Conservation (phyloP, 2,888 invertebrate genomes). For the Hemistola chrysoprasaria region DNA sequence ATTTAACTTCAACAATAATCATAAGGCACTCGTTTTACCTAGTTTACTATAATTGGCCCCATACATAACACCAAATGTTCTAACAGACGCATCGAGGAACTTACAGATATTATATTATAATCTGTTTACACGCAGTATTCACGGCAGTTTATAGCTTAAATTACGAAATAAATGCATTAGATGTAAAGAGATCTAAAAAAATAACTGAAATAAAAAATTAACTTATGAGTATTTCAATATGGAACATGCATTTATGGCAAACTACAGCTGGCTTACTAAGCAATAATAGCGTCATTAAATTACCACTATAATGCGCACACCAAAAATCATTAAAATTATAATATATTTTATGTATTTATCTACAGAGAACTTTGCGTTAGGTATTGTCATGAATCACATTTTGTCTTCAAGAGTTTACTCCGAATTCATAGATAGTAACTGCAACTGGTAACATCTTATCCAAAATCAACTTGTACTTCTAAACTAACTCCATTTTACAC, state of each 20-base stretch:
- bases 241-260: slow-evolving; percentile 83
- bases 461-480: slow-evolving; percentile 51
- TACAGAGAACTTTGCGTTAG: slow-evolving; percentile 9
- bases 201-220: slow-evolving; percentile 74
- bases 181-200: slow-evolving; percentile 81
- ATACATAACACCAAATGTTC: slow-evolving; percentile 49
- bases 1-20: slow-evolving; percentile 46
- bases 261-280: slow-evolving; percentile 78
- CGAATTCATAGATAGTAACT: slow-evolving; percentile 65
- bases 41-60: slow-evolving; percentile 60
- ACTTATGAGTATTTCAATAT: slow-evolving; percentile 82
- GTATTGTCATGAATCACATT: slow-evolving; percentile 4
- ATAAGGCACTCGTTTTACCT: slow-evolving; percentile 67
- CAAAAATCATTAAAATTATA: slow-evolving; percentile 40
- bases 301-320: slow-evolving; percentile 62
- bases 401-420: slow-evolving; percentile 33
- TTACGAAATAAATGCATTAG: slow-evolving; percentile 78
- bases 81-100: slow-evolving; percentile 62
- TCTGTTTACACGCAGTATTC: slow-evolving; percentile 50
- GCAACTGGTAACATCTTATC: slow-evolving; percentile 74
- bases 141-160: slow-evolving; percentile 58
- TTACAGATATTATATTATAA: slow-evolving; percentile 45
- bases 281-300: slow-evolving; percentile 77
- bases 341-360: slow-evolving; percentile 17
- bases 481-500: slow-evolving; percentile 34